Conservation (phyloP, 1,140 invertebrate species). For the Pogonus chalceus region DNA sequence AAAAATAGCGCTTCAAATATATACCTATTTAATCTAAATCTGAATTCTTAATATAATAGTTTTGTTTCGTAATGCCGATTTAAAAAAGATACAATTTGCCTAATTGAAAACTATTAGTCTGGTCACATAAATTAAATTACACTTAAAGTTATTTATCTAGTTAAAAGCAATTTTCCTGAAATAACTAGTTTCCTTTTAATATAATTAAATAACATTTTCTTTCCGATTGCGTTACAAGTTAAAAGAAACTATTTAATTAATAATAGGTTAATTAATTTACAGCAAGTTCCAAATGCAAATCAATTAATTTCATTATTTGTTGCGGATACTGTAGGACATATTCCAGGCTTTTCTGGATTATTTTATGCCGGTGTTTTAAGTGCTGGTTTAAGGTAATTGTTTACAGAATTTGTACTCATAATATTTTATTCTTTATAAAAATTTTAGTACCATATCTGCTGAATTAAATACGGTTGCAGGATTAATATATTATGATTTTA, state of each 20-base stretch:
- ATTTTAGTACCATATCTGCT: background rate
- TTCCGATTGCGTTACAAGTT: background rate
- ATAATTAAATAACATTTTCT: too few species aligned
- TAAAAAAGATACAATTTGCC: too few species aligned
- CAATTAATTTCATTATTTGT: slow-evolving; percentile 49
- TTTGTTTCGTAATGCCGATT: too few species aligned
- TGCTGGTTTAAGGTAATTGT: slow-evolving; percentile 51
- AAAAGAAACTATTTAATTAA: slow-evolving; percentile 32
- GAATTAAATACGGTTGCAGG: background rate
- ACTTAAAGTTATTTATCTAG: too few species aligned
- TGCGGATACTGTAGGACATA: slow-evolving; percentile 50
- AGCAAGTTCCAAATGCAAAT: slow-evolving; percentile 29
- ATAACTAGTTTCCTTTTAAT: too few species aligned
- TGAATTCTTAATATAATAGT: too few species aligned
- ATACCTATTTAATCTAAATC: too few species aligned
- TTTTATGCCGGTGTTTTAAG: slow-evolving; percentile 61
- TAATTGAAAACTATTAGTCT: too few species aligned
- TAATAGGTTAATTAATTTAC: slow-evolving; percentile 28
- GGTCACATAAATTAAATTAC: too few species aligned
- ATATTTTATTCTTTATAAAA: background rate
- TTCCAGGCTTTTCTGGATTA: slow-evolving; percentile 51
- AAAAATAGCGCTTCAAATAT: too few species aligned
- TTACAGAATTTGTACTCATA: background rate
- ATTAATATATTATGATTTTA: background rate
- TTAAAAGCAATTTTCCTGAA: too few species aligned